These are phyloP conservation scores for Atherix ibis DNA, from an alignment of 2,888 invertebrate genomes.

Conservation along the genomic window DNA sequence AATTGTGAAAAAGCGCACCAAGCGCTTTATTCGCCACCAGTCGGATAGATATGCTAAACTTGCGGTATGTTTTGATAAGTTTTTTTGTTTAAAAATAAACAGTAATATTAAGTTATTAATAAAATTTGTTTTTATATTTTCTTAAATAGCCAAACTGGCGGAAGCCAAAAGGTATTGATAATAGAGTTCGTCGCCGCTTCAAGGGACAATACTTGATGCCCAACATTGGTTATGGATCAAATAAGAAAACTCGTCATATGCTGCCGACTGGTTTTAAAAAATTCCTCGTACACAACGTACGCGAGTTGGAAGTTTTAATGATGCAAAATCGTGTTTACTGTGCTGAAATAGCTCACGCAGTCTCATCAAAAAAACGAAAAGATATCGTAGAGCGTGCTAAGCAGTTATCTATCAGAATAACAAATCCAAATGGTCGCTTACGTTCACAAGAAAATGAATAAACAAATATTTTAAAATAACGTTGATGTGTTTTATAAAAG, in stretches of 20 bases:
- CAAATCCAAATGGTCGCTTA: conserved; percentile 90
- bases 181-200: conserved; percentile 96
- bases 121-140: neutral
- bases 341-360: conserved; percentile 94
- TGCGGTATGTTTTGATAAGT: conserved; percentile 43
- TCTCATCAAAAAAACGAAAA: conserved; percentile 96
- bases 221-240: conserved; percentile 96
- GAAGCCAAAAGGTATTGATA: conserved; percentile 99
- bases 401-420: conserved; percentile 86
- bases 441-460: conserved; percentile 99
- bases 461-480: no score
- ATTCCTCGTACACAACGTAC: conserved; percentile 76
- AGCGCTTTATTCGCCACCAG: conserved; percentile 97
- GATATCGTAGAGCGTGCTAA: conserved; percentile 91
- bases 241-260: conserved; percentile 89
- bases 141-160: conserved; percentile 79
- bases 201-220: conserved; percentile 99
- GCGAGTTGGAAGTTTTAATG: conserved; percentile 93
- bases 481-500: no score
- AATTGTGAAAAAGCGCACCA: conserved; percentile 94
- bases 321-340: conserved; percentile 98
- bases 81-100: no score
- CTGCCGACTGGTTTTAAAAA: conserved; percentile 96
- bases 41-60: conserved; percentile 95
- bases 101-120: neutral